These are phyloP conservation scores for Leucoma salicis DNA, from an alignment of 2,888 invertebrate genomes.

Conservation along the genomic window DNA sequence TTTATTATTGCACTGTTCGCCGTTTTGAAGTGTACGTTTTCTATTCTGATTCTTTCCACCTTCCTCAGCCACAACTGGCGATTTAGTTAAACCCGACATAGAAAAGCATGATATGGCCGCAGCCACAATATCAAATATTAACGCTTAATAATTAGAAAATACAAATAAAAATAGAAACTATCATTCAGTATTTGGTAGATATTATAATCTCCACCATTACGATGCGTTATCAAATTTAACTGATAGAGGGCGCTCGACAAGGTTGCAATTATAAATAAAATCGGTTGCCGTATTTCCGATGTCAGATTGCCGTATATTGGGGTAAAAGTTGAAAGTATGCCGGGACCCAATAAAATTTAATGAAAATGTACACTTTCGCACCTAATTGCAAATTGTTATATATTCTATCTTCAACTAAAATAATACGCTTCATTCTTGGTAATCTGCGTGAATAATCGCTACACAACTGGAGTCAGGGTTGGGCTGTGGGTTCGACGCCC, in stretches of 20 bases:
- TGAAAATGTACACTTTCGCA: too few species aligned
- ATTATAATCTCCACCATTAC: constrained; percentile 66
- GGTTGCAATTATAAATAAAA: constrained; percentile 11
- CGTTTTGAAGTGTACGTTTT: constrained; percentile 73
- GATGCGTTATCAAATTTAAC: constrained; percentile 36
- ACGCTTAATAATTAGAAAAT: constrained; percentile 57
- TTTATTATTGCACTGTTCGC: constrained; percentile 74
- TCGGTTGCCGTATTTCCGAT: too few species aligned
- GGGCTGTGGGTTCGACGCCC: too few species aligned
- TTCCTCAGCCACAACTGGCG: constrained; percentile 80
- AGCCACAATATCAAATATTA: constrained; percentile 56
- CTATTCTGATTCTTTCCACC: constrained; percentile 73
- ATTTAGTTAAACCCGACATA: constrained; percentile 87
- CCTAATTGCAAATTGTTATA: too few species aligned
- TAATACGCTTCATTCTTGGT: too few species aligned
- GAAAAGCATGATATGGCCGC: constrained; percentile 84
- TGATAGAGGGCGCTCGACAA: constrained; percentile 45
- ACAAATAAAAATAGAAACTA: constrained; percentile 65
- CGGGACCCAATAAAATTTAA: too few species aligned
- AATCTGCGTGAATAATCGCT: too few species aligned
- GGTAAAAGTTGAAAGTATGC: too few species aligned
- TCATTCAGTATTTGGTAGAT: constrained; percentile 65
- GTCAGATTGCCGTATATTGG: too few species aligned
- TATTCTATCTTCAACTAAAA: too few species aligned
- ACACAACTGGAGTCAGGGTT: too few species aligned